phyloP scores from a whole-genome alignment of 2,888 invertebrate genomes.

The Dione vanillae region DNA sequence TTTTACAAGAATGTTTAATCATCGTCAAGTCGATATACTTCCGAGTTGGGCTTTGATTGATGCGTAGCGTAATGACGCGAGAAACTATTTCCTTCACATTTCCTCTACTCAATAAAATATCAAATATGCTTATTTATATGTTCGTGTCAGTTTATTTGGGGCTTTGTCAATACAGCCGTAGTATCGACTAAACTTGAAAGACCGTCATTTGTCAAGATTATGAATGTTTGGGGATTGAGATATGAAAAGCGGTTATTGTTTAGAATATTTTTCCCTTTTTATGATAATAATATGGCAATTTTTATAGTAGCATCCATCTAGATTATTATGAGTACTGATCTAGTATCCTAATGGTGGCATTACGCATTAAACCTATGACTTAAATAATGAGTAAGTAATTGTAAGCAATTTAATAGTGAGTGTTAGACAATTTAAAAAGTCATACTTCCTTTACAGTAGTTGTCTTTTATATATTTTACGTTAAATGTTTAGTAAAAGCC shows the following conservation, averaged over 20 bases:
- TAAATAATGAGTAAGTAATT: no score
- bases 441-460: background rate
- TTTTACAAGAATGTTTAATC: slow-evolving; percentile 32
- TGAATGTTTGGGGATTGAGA: slow-evolving; percentile 77
- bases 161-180: slow-evolving; percentile 77
- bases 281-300: slow-evolving; percentile 47
- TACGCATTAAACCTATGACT: no score
- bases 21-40: slow-evolving; percentile 37
- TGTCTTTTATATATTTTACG: background rate
- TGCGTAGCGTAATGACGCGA: slow-evolving; percentile 79
- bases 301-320: slow-evolving; percentile 45
- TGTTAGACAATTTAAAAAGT: no score
- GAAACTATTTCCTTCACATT: slow-evolving; percentile 83
- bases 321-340: no score
- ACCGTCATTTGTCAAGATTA: slow-evolving; percentile 84
- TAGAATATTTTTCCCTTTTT: slow-evolving; percentile 68
- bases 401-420: no score
- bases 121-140: slow-evolving; percentile 82
- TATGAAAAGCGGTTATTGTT: slow-evolving; percentile 81
- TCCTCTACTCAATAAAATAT: slow-evolving; percentile 83
- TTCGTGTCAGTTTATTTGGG: slow-evolving; percentile 78
- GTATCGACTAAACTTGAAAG: slow-evolving; percentile 75
- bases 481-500: slow-evolving; percentile 46
- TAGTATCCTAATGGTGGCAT: no score
- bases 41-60: slow-evolving; percentile 72